These are phyloP conservation scores for Myioborus miniatus DNA, from an alignment of 2,797 vertebrate genomes.

Conservation along the genomic window DNA sequence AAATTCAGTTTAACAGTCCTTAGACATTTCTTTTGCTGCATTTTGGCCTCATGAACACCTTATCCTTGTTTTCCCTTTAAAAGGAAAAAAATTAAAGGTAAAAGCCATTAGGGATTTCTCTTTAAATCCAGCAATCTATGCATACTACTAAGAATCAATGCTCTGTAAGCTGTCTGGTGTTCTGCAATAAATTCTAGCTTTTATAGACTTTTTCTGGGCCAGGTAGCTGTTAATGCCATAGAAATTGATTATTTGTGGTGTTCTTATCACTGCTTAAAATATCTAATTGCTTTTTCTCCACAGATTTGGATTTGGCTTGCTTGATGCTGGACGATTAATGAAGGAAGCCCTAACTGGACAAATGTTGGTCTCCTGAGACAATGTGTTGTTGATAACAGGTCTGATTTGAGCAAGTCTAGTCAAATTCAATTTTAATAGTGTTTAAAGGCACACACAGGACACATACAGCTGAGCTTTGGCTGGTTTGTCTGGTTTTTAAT, in stretches of 20 bases:
- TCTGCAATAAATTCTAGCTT: slow-evolving; percentile 71
- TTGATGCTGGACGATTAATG: slow-evolving; percentile 65
- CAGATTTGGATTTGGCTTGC: slow-evolving; percentile 66
- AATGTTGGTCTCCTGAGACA: slow-evolving; percentile 55
- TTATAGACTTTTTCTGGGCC: slow-evolving; percentile 70
- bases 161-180: slow-evolving; percentile 46
- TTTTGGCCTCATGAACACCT: slow-evolving; percentile 18
- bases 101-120: slow-evolving; percentile 59
- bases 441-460: slow-evolving; percentile 25
- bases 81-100: slow-evolving; percentile 47
- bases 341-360: slow-evolving; percentile 66
- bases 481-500: neutral
- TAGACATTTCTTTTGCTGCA: slow-evolving; percentile 41
- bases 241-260: slow-evolving; percentile 75
- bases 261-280: slow-evolving; percentile 77
- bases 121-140: slow-evolving; percentile 65
- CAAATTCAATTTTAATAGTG: slow-evolving; percentile 64
- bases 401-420: slow-evolving; percentile 52
- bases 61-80: slow-evolving; percentile 41
- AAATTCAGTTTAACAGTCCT: slow-evolving; percentile 47
- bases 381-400: slow-evolving; percentile 57
- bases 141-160: slow-evolving; percentile 59
- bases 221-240: slow-evolving; percentile 69
- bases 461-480: neutral
- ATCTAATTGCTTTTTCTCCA: slow-evolving; percentile 75